Evolutionary conservation across 2,797 vertebrate genomes (phyloP).

Genomic region (Anguilla marmorata): DNA sequence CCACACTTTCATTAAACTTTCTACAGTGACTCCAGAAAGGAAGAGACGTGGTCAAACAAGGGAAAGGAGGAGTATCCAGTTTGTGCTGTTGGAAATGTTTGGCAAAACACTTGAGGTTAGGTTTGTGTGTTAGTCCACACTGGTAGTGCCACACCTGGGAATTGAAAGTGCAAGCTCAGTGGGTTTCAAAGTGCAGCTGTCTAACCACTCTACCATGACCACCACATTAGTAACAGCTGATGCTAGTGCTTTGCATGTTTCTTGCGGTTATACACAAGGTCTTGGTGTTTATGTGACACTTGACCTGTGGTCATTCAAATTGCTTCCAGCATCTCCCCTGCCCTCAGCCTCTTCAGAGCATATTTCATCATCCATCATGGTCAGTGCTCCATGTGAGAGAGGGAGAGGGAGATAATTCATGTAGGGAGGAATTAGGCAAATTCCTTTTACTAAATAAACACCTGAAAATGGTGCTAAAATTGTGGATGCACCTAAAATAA

Average conservation of each 20-base stretch:
- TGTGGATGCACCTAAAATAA: neutral
- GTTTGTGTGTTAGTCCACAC: neutral
- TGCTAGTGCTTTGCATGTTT: neutral
- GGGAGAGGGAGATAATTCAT: neutral
- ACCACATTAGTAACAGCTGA: slow-evolving; percentile 12
- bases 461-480: neutral
- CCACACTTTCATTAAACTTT: neutral
- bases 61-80: neutral
- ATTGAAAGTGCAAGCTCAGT: neutral
- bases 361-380: neutral
- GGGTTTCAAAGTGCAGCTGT: neutral
- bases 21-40: neutral
- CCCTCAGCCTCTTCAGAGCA: neutral
- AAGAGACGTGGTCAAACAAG: neutral
- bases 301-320: slow-evolving; percentile 18
- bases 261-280: neutral
- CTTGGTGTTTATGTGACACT: neutral
- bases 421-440: neutral
- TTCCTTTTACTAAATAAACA: neutral
- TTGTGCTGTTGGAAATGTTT: neutral
- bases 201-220: neutral
- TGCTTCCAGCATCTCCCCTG: neutral
- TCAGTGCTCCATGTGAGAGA: neutral
- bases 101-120: neutral
- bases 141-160: neutral